Conservation (phyloP, 2,797 vertebrate species). For the Decapterus maruadsi region DNA sequence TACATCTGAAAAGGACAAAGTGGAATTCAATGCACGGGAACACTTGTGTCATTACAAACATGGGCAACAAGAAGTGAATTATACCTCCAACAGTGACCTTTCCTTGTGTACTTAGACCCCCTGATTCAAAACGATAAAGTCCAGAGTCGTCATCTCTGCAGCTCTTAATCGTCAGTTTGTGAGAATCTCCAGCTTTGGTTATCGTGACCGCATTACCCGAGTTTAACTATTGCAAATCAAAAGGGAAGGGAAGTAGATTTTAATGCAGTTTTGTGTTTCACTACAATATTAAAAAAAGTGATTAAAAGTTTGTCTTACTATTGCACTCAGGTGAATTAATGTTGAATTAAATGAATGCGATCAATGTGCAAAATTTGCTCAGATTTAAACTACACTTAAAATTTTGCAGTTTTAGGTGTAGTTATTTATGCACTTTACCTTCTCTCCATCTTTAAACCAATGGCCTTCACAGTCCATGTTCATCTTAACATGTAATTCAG, state of each 20-base stretch:
- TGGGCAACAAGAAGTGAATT: constrained; percentile 2
- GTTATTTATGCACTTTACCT: constrained; percentile 72
- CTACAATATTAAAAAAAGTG: neutral
- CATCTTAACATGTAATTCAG: constrained; percentile 82
- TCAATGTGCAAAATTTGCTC: neutral
- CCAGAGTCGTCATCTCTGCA: constrained; percentile 81
- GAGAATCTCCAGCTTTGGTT: constrained; percentile 80
- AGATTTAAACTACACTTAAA: neutral
- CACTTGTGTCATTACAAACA: neutral
- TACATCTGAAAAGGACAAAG: constrained; percentile 75
- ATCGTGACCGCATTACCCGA: constrained; percentile 71
- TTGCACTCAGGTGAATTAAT: neutral
- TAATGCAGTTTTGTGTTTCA: neutral
- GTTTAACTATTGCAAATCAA: constrained; percentile 73
- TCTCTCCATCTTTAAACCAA: constrained; percentile 88
- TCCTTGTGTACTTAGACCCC: constrained; percentile 81
- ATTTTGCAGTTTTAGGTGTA: neutral
- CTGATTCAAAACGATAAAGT: constrained; percentile 84
- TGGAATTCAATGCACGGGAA: constrained; percentile 4
- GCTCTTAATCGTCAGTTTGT: constrained; percentile 79
- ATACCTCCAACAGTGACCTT: constrained; percentile 86
- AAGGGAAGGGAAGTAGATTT: neutral
- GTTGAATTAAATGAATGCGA: neutral
- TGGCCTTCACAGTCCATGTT: constrained; percentile 74
- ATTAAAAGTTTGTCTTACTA: neutral